phyloP scores from a whole-genome alignment of 2,888 invertebrate genomes.

The Venusia cambrica region DNA sequence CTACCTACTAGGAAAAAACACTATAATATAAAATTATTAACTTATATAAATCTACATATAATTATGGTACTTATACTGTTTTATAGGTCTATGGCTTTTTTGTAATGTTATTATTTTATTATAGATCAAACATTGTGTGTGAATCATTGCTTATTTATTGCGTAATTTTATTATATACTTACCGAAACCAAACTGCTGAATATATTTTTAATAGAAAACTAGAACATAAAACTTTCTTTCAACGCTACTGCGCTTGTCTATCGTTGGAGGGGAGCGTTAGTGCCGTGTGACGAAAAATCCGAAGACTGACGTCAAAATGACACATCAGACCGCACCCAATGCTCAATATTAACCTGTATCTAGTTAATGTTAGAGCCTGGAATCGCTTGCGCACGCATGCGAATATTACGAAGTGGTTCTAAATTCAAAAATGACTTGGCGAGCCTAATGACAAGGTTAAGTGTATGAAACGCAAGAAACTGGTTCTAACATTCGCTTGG shows the following conservation, averaged over 20 bases:
- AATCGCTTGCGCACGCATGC: conserved; percentile 16
- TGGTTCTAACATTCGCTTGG: conserved; percentile 59
- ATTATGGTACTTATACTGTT: too few species aligned
- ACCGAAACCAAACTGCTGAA: too few species aligned
- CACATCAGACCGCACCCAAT: conserved; percentile 18
- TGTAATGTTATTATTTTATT: too few species aligned
- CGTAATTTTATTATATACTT: too few species aligned
- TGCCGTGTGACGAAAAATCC: conserved; percentile 50
- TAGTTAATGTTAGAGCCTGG: conserved; percentile 21
- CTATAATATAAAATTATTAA: too few species aligned
- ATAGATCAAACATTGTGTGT: too few species aligned
- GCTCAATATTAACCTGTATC: conserved; percentile 33
- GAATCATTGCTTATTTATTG: too few species aligned
- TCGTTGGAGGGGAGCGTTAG: conserved; percentile 41
- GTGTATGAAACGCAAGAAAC: conserved; percentile 59
- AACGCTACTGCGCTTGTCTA: conserved; percentile 36
- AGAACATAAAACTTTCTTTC: conserved; percentile 34
- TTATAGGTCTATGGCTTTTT: too few species aligned
- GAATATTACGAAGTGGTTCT: conserved; percentile 33
- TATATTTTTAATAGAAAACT: conserved; percentile 17
- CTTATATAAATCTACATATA: too few species aligned
- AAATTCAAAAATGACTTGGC: conserved; percentile 59
- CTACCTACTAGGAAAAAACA: not conserved
- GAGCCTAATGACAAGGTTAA: conserved; percentile 70
- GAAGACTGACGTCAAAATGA: conserved; percentile 27